phyloP scores from a whole-genome alignment of 92 coral and sea anemone genomes.

The Isaurus tuberculatus region DNA sequence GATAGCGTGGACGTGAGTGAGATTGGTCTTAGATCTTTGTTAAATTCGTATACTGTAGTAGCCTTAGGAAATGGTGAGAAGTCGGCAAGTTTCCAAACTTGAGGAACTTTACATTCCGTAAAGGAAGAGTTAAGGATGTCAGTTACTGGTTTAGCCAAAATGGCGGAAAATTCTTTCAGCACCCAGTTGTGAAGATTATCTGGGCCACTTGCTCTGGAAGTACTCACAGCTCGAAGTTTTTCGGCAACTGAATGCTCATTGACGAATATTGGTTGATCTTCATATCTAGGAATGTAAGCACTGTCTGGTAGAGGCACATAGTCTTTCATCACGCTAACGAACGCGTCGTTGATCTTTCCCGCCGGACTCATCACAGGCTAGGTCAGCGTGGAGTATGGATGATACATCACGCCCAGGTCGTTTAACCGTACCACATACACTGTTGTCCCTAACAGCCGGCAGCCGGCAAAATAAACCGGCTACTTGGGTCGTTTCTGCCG shows the following conservation, averaged over 20 bases:
- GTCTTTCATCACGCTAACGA: slow-evolving; percentile 53
- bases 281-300: slow-evolving; percentile 35
- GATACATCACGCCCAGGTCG: slow-evolving; percentile 45
- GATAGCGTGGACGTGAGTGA: no score
- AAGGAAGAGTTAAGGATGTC: no score
- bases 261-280: slow-evolving; percentile 55
- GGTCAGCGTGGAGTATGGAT: slow-evolving; percentile 27
- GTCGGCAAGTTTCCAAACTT: no score
- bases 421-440: slow-evolving; percentile 58
- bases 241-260: slow-evolving; percentile 42
- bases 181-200: slow-evolving; percentile 44
- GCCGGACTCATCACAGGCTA: slow-evolving; percentile 28
- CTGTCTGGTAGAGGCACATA: slow-evolving; percentile 44
- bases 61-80: no score
- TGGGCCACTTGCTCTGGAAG: slow-evolving; percentile 64
- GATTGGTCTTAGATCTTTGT: no score
- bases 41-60: no score
- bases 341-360: slow-evolving; percentile 57
- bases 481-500: no score
- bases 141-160: background rate
- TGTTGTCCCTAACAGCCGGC: no score
- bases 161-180: no score
- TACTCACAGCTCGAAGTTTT: slow-evolving; percentile 57
- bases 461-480: no score
- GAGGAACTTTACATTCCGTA: no score